A percentile compares a stretch with the other conserved stretches of the same genome.
These are phyloP conservation scores for Lycodopsis pacificus DNA, from an alignment of 2,797 vertebrate genomes.

Conservation along the genomic window DNA sequence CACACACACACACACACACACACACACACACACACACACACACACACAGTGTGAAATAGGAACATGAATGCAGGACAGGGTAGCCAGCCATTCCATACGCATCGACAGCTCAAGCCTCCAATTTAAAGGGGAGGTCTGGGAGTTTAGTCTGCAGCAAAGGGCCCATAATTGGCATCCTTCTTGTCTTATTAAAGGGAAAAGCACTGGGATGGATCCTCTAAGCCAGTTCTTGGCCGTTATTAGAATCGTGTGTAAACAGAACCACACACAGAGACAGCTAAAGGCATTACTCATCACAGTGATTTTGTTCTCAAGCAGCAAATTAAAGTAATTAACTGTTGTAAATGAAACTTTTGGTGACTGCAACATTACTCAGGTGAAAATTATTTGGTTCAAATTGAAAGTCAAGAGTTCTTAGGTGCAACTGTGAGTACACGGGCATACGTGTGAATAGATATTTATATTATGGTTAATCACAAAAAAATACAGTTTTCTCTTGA, in stretches of 20 bases:
- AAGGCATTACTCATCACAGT: constrained; percentile 34
- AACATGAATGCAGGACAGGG: constrained; percentile 37
- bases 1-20: no score
- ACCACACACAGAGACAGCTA: constrained; percentile 41
- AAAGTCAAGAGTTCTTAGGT: neutral
- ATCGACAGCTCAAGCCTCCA: constrained; percentile 77
- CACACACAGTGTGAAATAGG: neutral
- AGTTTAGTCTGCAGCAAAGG: constrained; percentile 78
- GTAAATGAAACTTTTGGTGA: constrained; percentile 19
- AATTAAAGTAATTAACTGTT: constrained; percentile 44
- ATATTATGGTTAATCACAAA: neutral
- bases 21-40: neutral
- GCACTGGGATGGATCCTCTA: constrained; percentile 72
- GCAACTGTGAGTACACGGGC: neutral
- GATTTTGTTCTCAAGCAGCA: constrained; percentile 37
- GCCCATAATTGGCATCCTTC: constrained; percentile 87
- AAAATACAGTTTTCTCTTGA: neutral
- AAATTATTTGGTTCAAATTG: neutral
- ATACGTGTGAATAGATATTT: neutral
- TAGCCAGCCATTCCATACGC: constrained; percentile 44
- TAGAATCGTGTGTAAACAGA: constrained; percentile 72
- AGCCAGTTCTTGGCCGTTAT: constrained; percentile 71
- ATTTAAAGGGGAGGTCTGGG: constrained; percentile 82
- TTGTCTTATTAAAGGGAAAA: constrained; percentile 85
- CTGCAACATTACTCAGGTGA: constrained; percentile 3